Percentiles rank a stretch among this genome's conserved stretches.
phyloP scores from a whole-genome alignment of 2,888 invertebrate species.

The Morpho helenor region DNA sequence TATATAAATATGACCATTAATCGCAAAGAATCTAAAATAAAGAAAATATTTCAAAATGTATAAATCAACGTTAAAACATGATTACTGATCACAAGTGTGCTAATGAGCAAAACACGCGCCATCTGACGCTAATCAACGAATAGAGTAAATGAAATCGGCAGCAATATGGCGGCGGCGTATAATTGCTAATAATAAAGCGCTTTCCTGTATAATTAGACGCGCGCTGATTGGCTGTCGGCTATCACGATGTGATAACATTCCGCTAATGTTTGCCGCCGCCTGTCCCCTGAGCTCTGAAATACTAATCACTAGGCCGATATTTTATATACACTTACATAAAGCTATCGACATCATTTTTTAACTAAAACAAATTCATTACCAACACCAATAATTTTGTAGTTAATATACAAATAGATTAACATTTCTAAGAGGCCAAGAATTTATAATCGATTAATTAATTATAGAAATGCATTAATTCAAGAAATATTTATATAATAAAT shows the following conservation, averaged over 20 bases:
- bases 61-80: slow-evolving; percentile 17
- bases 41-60: background rate
- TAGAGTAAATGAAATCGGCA: slow-evolving; percentile 77
- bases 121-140: slow-evolving; percentile 77
- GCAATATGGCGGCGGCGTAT: slow-evolving; percentile 76
- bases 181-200: slow-evolving; percentile 79
- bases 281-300: slow-evolving; percentile 5
- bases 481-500: too few relatives aligned
- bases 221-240: slow-evolving; percentile 70
- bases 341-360: too few relatives aligned
- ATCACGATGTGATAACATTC: slow-evolving; percentile 75
- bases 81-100: slow-evolving; percentile 40
- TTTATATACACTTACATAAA: too few relatives aligned
- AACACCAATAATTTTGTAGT: too few relatives aligned
- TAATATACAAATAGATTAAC: too few relatives aligned
- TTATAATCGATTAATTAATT: too few relatives aligned
- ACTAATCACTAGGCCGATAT: background rate
- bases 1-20: too few relatives aligned
- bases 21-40: too few relatives aligned
- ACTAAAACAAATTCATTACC: too few relatives aligned
- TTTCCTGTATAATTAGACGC: slow-evolving; percentile 75
- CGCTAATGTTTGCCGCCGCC: slow-evolving; percentile 48
- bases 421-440: too few relatives aligned
- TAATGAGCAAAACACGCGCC: slow-evolving; percentile 67
- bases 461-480: too few relatives aligned